Evolutionary conservation across 2,888 invertebrate genomes (phyloP).

Genomic region (Heliconius hortense): DNA sequence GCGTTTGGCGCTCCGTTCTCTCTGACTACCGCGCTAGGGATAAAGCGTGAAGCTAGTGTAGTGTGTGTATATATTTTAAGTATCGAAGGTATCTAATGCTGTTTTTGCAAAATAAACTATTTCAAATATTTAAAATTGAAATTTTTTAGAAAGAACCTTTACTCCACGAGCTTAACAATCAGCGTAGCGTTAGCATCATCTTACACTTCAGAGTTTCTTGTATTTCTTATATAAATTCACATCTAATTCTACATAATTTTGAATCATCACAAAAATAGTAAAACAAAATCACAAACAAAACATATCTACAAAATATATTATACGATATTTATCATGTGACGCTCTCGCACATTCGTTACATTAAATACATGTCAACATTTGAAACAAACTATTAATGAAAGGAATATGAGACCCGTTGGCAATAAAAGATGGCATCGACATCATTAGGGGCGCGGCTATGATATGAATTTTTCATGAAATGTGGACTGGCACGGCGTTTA

Average conservation of each 20-base stretch:
- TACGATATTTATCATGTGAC: slow-evolving; percentile 21
- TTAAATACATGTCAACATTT: slow-evolving; percentile 53
- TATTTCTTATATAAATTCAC: neutral
- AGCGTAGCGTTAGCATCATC: neutral
- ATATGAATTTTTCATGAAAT: slow-evolving; percentile 81
- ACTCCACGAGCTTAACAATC: neutral
- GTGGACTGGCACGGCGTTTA: slow-evolving; percentile 66
- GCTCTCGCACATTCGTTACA: slow-evolving; percentile 29
- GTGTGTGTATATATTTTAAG: no score
- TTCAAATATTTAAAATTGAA: no score
- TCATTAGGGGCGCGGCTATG: slow-evolving; percentile 71
- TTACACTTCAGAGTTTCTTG: neutral
- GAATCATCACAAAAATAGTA: neutral
- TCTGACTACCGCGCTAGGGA: no score
- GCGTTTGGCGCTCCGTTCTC: no score
- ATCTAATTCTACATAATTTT: neutral
- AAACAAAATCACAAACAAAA: neutral
- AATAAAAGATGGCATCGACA: slow-evolving; percentile 75
- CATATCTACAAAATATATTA: slow-evolving; percentile 1
- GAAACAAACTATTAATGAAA: slow-evolving; percentile 73
- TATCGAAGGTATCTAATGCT: neutral
- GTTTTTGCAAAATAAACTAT: neutral
- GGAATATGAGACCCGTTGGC: slow-evolving; percentile 65
- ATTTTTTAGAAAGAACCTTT: no score
- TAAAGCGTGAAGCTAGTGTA: no score